Percentiles rank a stretch among this genome's conserved stretches.
Conservation (phyloP, 2,797 vertebrate genomes). For the Periophthalmus magnuspinnatus region DNA sequence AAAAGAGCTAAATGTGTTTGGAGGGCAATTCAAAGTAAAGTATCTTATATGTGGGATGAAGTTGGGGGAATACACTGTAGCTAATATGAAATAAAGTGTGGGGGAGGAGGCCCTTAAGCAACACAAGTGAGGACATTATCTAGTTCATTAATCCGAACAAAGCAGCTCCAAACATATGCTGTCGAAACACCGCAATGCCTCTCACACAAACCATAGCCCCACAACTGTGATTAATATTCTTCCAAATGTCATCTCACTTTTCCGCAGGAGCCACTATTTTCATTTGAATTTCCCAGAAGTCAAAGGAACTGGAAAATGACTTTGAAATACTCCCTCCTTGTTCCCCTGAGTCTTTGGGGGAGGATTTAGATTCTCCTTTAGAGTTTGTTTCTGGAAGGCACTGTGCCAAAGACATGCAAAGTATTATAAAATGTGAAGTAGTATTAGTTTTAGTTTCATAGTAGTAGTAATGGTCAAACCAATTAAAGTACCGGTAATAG, state of each 20-base stretch:
- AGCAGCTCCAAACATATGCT: conserved; percentile 31
- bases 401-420: background rate
- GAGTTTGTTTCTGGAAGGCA: conserved; percentile 59
- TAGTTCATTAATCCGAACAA: conserved; percentile 52
- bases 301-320: conserved; percentile 51
- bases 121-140: conserved; percentile 42
- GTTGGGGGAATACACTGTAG: conserved; percentile 44
- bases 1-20: conserved; percentile 42
- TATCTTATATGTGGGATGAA: conserved; percentile 54
- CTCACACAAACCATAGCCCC: conserved; percentile 25
- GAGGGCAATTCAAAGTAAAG: conserved; percentile 53
- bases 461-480: conserved; percentile 29
- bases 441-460: conserved; percentile 27
- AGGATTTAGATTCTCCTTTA: conserved; percentile 45
- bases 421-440: conserved; percentile 10
- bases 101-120: conserved; percentile 53
- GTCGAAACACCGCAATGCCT: conserved; percentile 13
- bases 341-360: conserved; percentile 39
- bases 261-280: conserved; percentile 33
- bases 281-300: conserved; percentile 17
- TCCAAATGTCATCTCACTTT: conserved; percentile 48
- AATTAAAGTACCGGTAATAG: background rate
- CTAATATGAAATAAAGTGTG: conserved; percentile 52
- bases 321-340: conserved; percentile 48
- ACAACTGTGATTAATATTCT: conserved; percentile 52